phyloP scores from a whole-genome alignment of 2,888 invertebrate genomes.

The Pyrrhosoma nymphula region DNA sequence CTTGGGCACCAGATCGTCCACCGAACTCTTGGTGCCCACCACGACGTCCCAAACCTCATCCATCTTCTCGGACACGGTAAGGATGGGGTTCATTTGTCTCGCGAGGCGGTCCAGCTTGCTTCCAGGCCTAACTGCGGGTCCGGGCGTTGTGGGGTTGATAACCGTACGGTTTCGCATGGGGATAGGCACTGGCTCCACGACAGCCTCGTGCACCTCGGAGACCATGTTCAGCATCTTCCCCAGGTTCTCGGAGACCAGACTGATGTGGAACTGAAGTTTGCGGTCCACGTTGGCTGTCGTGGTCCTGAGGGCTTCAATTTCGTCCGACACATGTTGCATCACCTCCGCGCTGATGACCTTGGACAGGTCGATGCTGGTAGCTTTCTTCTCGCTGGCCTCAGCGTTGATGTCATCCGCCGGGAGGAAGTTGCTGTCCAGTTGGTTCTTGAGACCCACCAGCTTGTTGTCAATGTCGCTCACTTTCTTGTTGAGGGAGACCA shows the following conservation, averaged over 20 bases:
- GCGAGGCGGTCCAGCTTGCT: constrained; percentile 91
- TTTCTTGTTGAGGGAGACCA: constrained; percentile 89
- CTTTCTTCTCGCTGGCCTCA: constrained; percentile 92
- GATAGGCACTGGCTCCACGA: constrained; percentile 84
- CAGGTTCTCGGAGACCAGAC: constrained; percentile 89
- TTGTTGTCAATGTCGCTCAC: constrained; percentile 91
- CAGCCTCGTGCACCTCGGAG: constrained; percentile 90
- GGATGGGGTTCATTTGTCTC: constrained; percentile 90
- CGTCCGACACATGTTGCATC: constrained; percentile 89
- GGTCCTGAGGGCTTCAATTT: constrained; percentile 88
- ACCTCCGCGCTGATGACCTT: constrained; percentile 91
- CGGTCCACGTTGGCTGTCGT: constrained; percentile 89
- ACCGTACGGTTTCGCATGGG: constrained; percentile 78
- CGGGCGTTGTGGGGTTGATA: constrained; percentile 82
- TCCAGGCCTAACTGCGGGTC: constrained; percentile 79
- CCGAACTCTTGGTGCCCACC: constrained; percentile 92
- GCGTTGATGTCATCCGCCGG: constrained; percentile 91
- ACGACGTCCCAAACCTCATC: constrained; percentile 95
- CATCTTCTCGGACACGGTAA: constrained; percentile 93
- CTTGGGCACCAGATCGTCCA: constrained; percentile 91
- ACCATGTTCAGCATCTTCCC: constrained; percentile 89
- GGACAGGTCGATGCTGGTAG: constrained; percentile 90
- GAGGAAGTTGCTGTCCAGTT: constrained; percentile 90
- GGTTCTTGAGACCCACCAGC: constrained; percentile 88
- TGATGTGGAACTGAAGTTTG: constrained; percentile 91